Evolutionary conservation across 1,140 invertebrate genomes (phyloP).

Genomic region (Samia ricini): DNA sequence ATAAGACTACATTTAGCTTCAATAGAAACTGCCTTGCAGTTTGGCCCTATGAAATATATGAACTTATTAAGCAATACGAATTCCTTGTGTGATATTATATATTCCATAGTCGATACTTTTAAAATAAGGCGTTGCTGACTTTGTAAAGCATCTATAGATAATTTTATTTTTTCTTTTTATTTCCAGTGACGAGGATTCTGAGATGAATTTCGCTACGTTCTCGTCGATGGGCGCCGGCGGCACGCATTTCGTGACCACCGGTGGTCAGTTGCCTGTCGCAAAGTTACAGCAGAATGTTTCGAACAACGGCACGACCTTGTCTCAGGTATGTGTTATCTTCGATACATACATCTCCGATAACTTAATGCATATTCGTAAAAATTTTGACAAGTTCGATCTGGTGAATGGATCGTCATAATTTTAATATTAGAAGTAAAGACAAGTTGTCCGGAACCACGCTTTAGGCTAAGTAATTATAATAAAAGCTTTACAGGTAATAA

Average conservation of each 20-base stretch:
- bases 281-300: constrained; percentile 63
- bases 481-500: no score
- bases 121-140: background rate
- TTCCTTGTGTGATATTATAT: no score
- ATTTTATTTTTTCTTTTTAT: background rate
- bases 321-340: constrained; percentile 14
- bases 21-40: background rate
- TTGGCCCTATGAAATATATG: background rate
- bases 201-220: constrained; percentile 71
- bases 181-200: constrained; percentile 59
- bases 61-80: no score
- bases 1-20: background rate
- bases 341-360: background rate
- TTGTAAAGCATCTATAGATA: background rate
- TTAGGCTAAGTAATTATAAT: no score
- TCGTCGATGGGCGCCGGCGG: constrained; percentile 47
- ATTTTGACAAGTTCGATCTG: no score
- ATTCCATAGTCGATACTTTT: no score
- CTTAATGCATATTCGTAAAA: no score
- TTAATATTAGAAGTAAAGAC: no score
- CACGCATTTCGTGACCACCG: constrained; percentile 63
- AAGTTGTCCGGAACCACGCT: no score
- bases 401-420: no score
- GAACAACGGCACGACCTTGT: constrained; percentile 46
- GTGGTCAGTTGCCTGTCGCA: constrained; percentile 55